Conservation (phyloP, 2,113 vertebrate species). For the Vireo altiloquus region DNA sequence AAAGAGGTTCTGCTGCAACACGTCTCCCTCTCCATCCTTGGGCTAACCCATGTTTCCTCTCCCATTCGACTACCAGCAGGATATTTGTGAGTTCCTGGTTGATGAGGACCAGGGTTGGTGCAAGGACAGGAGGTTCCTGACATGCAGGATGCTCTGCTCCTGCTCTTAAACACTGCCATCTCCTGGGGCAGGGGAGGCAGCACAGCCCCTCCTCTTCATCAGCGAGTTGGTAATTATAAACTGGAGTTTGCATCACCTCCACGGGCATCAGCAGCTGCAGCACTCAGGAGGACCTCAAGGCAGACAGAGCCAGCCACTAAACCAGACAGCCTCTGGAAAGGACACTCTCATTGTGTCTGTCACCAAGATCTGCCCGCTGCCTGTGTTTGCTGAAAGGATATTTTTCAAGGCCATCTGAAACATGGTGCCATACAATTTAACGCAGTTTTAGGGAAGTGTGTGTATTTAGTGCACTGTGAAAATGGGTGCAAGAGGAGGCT, state of each 20-base stretch:
- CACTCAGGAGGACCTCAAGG: not conserved
- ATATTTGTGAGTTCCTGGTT: not conserved
- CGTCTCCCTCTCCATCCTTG: not conserved
- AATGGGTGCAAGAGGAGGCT: not conserved
- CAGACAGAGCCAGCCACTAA: not conserved
- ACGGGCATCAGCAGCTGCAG: not conserved
- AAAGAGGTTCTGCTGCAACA: not conserved
- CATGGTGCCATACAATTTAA: not conserved
- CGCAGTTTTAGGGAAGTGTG: not conserved
- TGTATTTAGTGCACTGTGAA: not conserved
- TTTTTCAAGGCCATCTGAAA: not conserved
- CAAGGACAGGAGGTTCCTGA: not conserved
- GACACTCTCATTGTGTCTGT: fast-evolving
- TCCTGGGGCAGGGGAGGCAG: constrained; percentile 36
- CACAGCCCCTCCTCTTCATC: not conserved
- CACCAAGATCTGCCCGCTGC: not conserved
- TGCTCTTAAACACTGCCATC: constrained; percentile 63
- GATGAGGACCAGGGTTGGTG: not conserved
- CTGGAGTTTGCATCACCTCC: not conserved
- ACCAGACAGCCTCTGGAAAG: not conserved
- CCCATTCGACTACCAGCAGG: not conserved
- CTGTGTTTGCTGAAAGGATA: not conserved
- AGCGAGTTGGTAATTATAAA: fast-evolving
- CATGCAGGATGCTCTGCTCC: not conserved
- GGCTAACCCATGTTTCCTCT: not conserved